phyloP scores from a whole-genome alignment of 2,888 invertebrate species.

The Mythimna pallens region DNA sequence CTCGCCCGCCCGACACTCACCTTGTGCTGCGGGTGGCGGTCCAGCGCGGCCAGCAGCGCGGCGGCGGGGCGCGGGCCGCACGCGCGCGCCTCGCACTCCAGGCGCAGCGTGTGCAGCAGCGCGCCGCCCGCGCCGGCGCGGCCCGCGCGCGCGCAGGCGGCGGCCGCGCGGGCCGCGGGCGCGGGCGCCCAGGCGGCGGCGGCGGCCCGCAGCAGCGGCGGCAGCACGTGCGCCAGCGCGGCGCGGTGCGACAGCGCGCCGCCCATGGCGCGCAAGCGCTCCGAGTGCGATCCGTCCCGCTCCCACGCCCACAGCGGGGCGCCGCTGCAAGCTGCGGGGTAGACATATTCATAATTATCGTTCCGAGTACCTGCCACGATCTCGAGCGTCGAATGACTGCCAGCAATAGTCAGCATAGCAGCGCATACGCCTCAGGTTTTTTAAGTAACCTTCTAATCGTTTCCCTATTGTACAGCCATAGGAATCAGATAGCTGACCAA shows the following conservation, averaged over 20 bases:
- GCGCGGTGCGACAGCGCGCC: conserved; percentile 60
- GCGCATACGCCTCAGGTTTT: too few relatives aligned
- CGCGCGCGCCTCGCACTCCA: conserved; percentile 51
- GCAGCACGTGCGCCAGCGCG: conserved; percentile 64
- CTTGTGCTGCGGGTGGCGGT: conserved; percentile 45
- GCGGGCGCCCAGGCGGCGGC: conserved; percentile 56
- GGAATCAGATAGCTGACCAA: too few relatives aligned
- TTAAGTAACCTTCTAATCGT: too few relatives aligned
- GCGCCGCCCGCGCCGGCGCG: conserved; percentile 47
- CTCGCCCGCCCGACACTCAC: neutral
- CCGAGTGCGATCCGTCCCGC: conserved; percentile 41
- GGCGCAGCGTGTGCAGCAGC: conserved; percentile 50
- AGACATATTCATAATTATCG: neutral
- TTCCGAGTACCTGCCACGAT: neutral
- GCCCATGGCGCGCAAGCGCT: conserved; percentile 49
- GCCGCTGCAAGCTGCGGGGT: conserved; percentile 63
- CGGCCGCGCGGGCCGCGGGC: conserved; percentile 52
- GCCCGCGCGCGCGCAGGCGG: conserved; percentile 43
- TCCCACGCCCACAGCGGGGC: conserved; percentile 65
- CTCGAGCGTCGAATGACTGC: too few relatives aligned
- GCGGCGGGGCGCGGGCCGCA: conserved; percentile 5
- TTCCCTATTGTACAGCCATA: too few relatives aligned
- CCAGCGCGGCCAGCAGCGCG: conserved; percentile 40
- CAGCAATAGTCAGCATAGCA: too few relatives aligned
- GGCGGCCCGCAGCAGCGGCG: conserved; percentile 60